These are phyloP conservation scores for Syrrhaptes paradoxus DNA, from an alignment of 2,113 vertebrate species.

Conservation along the genomic window DNA sequence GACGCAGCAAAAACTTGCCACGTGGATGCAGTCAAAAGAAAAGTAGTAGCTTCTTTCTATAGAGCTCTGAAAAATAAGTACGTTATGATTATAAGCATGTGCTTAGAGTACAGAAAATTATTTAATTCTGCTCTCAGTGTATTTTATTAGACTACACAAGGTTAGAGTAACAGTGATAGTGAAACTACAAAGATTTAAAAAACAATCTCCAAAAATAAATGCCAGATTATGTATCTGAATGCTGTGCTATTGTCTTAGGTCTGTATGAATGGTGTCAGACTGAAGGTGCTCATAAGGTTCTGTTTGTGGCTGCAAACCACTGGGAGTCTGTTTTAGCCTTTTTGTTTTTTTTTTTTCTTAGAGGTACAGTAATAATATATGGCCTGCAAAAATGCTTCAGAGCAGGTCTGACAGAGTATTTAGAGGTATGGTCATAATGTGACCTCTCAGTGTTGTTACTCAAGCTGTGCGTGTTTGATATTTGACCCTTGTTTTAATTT, in stretches of 20 bases:
- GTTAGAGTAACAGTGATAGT: not conserved
- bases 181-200: not conserved
- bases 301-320: not conserved
- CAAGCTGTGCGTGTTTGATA: not conserved
- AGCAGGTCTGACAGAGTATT: not conserved
- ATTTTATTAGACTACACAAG: not conserved
- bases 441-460: not conserved
- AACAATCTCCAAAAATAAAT: not conserved
- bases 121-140: not conserved
- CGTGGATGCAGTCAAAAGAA: slow-evolving; percentile 11
- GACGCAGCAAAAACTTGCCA: slow-evolving; percentile 56
- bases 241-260: not conserved
- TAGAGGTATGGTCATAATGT: not conserved
- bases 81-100: not conserved
- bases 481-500: not conserved
- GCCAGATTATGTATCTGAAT: not conserved
- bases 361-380: not conserved
- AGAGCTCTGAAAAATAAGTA: slow-evolving; percentile 29
- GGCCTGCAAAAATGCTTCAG: not conserved
- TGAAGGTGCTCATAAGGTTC: not conserved
- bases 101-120: not conserved
- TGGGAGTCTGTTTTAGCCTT: not conserved
- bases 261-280: not conserved
- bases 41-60: slow-evolving; percentile 37
- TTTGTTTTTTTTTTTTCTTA: not conserved